These are phyloP conservation scores for Melinaea menophilus DNA, from an alignment of 2,888 invertebrate genomes.

Conservation along the genomic window DNA sequence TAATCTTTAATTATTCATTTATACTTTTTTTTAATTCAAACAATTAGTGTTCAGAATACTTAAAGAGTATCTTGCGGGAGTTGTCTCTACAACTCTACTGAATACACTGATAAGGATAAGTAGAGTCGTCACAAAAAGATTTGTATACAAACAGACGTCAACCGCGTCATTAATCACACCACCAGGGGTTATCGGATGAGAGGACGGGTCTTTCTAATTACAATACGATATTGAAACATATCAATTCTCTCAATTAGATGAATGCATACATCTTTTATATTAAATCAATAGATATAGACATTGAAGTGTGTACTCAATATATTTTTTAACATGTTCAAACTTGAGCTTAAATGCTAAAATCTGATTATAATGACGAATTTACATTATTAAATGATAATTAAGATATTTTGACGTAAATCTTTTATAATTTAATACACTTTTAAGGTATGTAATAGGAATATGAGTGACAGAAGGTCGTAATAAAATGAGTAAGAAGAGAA, in stretches of 20 bases:
- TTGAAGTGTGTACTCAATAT: too few species aligned
- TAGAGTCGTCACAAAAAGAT: slow-evolving; percentile 34
- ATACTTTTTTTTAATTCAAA: too few species aligned
- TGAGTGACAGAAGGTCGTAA: slow-evolving; percentile 40
- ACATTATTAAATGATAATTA: too few species aligned
- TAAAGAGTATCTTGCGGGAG: not conserved
- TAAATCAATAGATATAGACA: too few species aligned
- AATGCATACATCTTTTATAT: too few species aligned
- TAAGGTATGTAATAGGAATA: not conserved
- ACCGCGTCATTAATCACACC: slow-evolving; percentile 58
- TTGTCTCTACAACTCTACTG: not conserved
- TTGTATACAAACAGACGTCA: slow-evolving; percentile 42
- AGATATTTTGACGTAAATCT: too few species aligned
- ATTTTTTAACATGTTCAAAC: too few species aligned
- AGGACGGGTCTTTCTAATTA: slow-evolving; percentile 55
- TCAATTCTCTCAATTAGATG: slow-evolving; percentile 12
- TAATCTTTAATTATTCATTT: too few species aligned
- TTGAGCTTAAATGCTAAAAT: too few species aligned
- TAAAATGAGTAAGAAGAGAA: slow-evolving; percentile 60
- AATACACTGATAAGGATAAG: slow-evolving; percentile 21
- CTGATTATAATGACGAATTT: too few species aligned
- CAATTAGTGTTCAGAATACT: too few species aligned
- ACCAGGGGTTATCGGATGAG: slow-evolving; percentile 58
- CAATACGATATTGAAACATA: slow-evolving; percentile 29
- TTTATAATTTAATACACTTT: not conserved